phyloP scores from a whole-genome alignment of 2,113 vertebrate genomes.

The Engystomops pustulosus region DNA sequence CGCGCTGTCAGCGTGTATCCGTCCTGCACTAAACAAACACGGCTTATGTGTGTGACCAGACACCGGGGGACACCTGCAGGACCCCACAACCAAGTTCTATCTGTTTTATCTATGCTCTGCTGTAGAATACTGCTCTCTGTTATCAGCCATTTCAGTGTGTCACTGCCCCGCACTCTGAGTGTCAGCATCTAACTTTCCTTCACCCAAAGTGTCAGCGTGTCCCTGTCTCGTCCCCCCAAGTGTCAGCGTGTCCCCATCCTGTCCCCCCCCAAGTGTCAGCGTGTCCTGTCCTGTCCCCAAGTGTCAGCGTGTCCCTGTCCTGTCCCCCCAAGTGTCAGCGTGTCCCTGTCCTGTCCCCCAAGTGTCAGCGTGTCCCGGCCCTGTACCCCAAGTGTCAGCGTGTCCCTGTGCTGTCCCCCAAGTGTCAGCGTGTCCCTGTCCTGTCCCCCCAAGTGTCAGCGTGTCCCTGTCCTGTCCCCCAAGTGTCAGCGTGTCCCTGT shows the following conservation, averaged over 20 bases:
- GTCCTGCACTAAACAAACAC: not conserved
- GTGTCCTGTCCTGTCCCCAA: not conserved
- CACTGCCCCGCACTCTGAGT: not conserved
- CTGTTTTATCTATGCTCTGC: not conserved
- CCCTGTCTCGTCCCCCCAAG: not conserved
- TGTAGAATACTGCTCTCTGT: not conserved
- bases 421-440: not conserved
- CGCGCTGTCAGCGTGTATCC: not conserved
- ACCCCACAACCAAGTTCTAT: not conserved
- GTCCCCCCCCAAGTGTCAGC: not conserved
- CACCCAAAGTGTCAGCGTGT: not conserved
- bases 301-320: not conserved
- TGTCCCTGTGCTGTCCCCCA: not conserved
- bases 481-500: not conserved
- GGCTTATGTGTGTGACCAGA: not conserved
- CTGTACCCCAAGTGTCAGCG: not conserved
- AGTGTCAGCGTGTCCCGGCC: not conserved
- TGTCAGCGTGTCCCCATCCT: not conserved
- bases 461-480: not conserved
- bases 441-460: too few species aligned
- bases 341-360: not conserved
- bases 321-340: not conserved
- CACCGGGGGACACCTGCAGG: not conserved
- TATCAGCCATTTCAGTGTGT: not conserved
- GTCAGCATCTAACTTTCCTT: not conserved